Base-by-base conservation (phyloP, 2,888 invertebrate species). In the Perithous albicinctus region DNA sequence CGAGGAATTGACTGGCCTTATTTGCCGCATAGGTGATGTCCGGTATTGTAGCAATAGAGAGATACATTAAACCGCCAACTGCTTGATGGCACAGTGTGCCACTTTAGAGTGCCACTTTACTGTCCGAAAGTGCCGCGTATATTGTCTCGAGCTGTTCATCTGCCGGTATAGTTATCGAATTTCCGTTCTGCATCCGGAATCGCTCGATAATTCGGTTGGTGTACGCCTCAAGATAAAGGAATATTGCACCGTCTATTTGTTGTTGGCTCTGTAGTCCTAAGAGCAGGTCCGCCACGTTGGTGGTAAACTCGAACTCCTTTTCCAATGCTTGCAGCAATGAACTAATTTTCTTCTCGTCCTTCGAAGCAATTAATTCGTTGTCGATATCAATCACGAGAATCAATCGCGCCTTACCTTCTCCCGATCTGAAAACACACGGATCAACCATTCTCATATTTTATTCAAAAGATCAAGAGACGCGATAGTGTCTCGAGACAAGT, bases 401-500 rank as follows among this genome's bases (percentile, higher is more conserved):
- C 15, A 86, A 51, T 35, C 54, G 48, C 12, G 2, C 0, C 15
- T 38, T 46, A 59, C 48, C 76, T 48, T 67, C 48, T 2, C 67
- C 59, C 23, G 76, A 48, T 10, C 59, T 59, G 69, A 85, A 89
- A 8, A 90, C 56, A 79, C 88, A 89, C 59, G 85, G 82, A 23
- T 90, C 88, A 6, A 80, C 84, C 12, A n/a, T n/a, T n/a, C n/a
- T n/a, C n/a, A n/a, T n/a, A n/a, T n/a, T n/a, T n/a, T n/a, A n/a
- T n/a, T n/a, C n/a, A n/a, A n/a, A n/a, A n/a, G n/a, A n/a, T n/a
- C n/a, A n/a, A n/a, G n/a, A n/a, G n/a, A n/a, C n/a, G n/a, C n/a
- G n/a, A n/a, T n/a, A n/a, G n/a, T n/a, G n/a, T n/a, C n/a, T n/a
- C n/a, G n/a, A n/a, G n/a, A n/a, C n/a, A n/a, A n/a, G n/a, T n/a